Conservation (phyloP, 1,140 invertebrate species). For the Heliconius eleuchia region DNA sequence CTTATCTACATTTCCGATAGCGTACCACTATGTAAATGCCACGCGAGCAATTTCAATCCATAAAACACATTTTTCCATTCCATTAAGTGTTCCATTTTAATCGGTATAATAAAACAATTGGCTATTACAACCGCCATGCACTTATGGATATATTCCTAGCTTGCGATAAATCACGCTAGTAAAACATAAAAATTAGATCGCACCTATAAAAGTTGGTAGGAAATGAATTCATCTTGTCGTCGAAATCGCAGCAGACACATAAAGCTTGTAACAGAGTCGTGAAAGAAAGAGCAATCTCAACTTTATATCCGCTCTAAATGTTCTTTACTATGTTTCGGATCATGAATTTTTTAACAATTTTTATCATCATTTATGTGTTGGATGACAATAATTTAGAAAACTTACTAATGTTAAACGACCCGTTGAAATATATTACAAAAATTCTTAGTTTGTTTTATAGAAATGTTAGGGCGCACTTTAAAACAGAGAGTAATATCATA, state of each 20-base stretch:
- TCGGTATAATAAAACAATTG: slow-evolving; percentile 20
- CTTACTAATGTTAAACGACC: slow-evolving; percentile 26
- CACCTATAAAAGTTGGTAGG: background rate
- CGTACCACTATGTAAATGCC: background rate
- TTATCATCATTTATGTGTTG: background rate
- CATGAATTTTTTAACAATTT: slow-evolving; percentile 7
- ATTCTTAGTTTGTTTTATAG: slow-evolving; percentile 17
- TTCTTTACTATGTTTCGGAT: slow-evolving; percentile 8
- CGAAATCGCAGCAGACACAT: background rate
- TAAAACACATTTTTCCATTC: slow-evolving; percentile 21
- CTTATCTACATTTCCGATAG: slow-evolving; percentile 9
- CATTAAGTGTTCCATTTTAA: slow-evolving; percentile 17
- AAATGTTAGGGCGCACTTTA: background rate
- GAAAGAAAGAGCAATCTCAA: slow-evolving; percentile 3
- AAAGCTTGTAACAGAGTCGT: background rate
- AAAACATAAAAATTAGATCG: slow-evolving; percentile 5
- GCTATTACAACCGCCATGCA: background rate
- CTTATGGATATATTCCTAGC: background rate
- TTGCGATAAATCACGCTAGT: background rate
- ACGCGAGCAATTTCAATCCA: slow-evolving; percentile 20
- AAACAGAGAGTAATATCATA: background rate
- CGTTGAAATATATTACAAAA: slow-evolving; percentile 17
- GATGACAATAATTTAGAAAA: slow-evolving; percentile 15
- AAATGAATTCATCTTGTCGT: slow-evolving; percentile 2
- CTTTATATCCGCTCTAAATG: background rate